Evolutionary conservation across 2,113 vertebrate genomes (phyloP), one percentile per base, ranked within the genome.

Genomic region (Morone chrysops): DNA sequence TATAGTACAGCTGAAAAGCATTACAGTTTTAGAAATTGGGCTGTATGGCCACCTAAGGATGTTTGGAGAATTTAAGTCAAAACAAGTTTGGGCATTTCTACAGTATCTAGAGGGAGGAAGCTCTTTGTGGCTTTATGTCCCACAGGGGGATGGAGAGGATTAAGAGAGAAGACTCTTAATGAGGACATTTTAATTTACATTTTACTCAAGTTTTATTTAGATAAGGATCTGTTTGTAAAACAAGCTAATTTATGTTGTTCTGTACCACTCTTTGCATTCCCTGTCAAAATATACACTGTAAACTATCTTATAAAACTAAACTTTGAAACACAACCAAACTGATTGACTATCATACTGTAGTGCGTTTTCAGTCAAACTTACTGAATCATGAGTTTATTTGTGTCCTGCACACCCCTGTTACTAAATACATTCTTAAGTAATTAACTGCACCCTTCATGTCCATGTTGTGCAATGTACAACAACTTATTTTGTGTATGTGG

Each of bases 401-500:
- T n/a, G 14, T 43, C 40, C 40, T 8, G 2, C 16, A 59, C 40
- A 41, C 2, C 59, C 5, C 43, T 31, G 20, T n/a, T n/a, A 62
- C 40, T 13, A 18, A 38, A 11, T 9, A 45, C 16, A 56, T 31
- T 61, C 14, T 31, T 31, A 4, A 31, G 43, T 14, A 61, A 40
- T 1, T 48, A 22, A 47, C 9, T 36, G 6, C 18, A 69, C 8
- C 17, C 0, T 48, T 65, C 4, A 4, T 38, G 13, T 22, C 25
- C 43, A 1, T 8, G 36, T 57, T 77, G 51, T 71, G 51, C 9
- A 17, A 63, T 4, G 25, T 25, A 70, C 10, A 53, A 77, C 2
- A 66, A 82, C 62, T 12, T 31, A 31, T 31, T 31, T 70, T 62
- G 22, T 62, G 38, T 43, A 41, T 63, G 8, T 75, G 63, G 22